phyloP scores from a whole-genome alignment of 2,797 vertebrate genomes.

The Phrynocephalus forsythii region DNA sequence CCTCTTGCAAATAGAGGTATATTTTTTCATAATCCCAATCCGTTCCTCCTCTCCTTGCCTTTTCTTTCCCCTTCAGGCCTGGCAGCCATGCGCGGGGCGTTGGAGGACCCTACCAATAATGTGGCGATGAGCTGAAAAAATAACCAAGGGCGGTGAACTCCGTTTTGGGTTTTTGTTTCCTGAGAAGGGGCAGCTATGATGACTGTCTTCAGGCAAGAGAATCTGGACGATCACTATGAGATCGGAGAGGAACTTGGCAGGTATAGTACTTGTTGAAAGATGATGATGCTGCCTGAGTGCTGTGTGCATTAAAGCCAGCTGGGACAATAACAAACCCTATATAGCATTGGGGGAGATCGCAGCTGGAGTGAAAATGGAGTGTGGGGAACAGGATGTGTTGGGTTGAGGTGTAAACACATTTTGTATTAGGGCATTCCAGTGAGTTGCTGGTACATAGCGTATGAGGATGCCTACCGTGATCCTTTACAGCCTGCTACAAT shows the following conservation, averaged over 20 bases:
- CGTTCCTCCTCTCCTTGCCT: not conserved
- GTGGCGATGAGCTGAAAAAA: constrained; percentile 74
- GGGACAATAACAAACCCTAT: not conserved
- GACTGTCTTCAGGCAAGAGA: constrained; percentile 92
- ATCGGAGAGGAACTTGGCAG: constrained; percentile 94
- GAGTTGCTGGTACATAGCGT: not conserved
- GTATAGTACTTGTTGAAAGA: constrained; percentile 68
- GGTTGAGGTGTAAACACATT: not conserved
- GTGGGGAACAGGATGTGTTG: not conserved
- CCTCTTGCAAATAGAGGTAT: constrained; percentile 27
- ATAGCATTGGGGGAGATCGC: not conserved
- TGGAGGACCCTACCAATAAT: constrained; percentile 37
- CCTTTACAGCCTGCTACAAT: not conserved
- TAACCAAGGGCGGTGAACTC: constrained; percentile 66
- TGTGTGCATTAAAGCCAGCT: not conserved
- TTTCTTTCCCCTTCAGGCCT: constrained; percentile 30
- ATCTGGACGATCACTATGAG: constrained; percentile 91
- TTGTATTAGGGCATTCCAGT: not conserved
- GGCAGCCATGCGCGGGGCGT: constrained; percentile 55
- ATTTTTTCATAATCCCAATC: constrained; percentile 6
- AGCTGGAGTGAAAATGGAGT: not conserved
- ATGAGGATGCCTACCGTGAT: not conserved
- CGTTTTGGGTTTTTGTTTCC: constrained; percentile 42
- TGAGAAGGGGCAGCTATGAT: constrained; percentile 81
- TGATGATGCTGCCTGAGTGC: not conserved